Conservation (phyloP, 1,140 invertebrate species). For the Papilio polyxenes region DNA sequence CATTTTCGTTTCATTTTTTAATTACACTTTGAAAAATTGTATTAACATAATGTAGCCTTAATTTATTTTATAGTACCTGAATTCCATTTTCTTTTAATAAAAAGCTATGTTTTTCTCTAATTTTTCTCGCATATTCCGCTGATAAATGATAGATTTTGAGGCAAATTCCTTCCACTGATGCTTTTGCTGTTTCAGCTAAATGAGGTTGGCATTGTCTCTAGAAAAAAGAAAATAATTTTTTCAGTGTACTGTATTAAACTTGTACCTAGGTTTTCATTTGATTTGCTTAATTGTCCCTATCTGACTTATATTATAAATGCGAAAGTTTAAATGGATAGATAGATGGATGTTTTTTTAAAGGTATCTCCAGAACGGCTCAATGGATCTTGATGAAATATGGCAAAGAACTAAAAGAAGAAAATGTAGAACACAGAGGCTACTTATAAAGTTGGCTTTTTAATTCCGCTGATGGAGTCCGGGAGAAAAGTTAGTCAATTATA, state of each 20-base stretch:
- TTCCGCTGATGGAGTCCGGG: too few relatives aligned
- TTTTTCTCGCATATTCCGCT: constrained; percentile 94
- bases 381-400: too few relatives aligned
- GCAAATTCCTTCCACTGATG: constrained; percentile 97
- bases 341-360: too few relatives aligned
- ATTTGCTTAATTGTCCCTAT: not conserved
- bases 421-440: too few relatives aligned
- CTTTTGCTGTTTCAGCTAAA: constrained; percentile 95
- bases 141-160: constrained; percentile 96
- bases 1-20: too few relatives aligned
- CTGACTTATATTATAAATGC: too few relatives aligned
- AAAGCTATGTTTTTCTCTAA: constrained; percentile 92
- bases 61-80: constrained; percentile 59
- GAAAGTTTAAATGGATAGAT: too few relatives aligned
- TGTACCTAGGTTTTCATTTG: not conserved
- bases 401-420: too few relatives aligned
- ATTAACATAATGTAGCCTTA: not conserved
- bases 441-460: too few relatives aligned
- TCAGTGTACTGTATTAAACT: not conserved
- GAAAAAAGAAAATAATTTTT: constrained; percentile 57
- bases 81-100: constrained; percentile 93
- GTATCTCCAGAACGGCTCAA: too few relatives aligned
- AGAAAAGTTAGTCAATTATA: too few relatives aligned
- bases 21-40: too few relatives aligned
- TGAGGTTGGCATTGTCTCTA: constrained; percentile 97